These are phyloP conservation scores for Cataglyphis hispanica DNA, from an alignment of 1,140 invertebrate species.

Conservation along the genomic window DNA sequence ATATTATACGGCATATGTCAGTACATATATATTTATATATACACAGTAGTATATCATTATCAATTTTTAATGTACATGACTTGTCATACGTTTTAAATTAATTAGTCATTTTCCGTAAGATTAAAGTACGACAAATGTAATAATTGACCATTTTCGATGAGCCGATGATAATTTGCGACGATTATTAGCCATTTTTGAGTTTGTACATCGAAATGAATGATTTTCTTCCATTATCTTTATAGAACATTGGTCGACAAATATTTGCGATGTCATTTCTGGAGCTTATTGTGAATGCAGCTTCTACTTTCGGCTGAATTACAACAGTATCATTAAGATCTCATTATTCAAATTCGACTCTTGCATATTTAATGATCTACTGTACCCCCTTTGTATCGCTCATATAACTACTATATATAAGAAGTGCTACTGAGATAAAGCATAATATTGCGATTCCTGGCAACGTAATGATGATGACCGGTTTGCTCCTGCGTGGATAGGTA, in stretches of 20 bases:
- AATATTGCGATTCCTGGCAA: conserved; percentile 86
- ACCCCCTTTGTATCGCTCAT: conserved; percentile 73
- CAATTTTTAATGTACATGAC: background rate
- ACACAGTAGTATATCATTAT: background rate
- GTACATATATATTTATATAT: background rate
- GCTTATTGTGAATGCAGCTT: conserved; percentile 59
- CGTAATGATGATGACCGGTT: conserved; percentile 86
- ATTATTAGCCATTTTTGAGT: background rate
- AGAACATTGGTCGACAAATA: conserved; percentile 25
- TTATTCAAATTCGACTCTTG: conserved; percentile 86
- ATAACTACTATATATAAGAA: conserved; percentile 79
- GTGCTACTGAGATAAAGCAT: conserved; percentile 84
- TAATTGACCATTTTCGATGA: conserved; percentile 16
- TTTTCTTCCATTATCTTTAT: background rate
- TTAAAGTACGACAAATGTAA: background rate
- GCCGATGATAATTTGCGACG: too few relatives aligned
- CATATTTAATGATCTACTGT: conserved; percentile 83
- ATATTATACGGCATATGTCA: background rate
- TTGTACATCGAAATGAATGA: background rate
- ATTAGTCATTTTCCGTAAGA: conserved; percentile 10
- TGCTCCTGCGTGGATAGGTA: conserved; percentile 80
- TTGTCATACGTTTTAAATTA: background rate
- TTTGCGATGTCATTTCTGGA: conserved; percentile 58
- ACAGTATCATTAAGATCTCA: conserved; percentile 85
- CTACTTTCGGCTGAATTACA: conserved; percentile 67